Conservation (phyloP, 2,888 invertebrate genomes). For the Drosophila peninsularis region DNA sequence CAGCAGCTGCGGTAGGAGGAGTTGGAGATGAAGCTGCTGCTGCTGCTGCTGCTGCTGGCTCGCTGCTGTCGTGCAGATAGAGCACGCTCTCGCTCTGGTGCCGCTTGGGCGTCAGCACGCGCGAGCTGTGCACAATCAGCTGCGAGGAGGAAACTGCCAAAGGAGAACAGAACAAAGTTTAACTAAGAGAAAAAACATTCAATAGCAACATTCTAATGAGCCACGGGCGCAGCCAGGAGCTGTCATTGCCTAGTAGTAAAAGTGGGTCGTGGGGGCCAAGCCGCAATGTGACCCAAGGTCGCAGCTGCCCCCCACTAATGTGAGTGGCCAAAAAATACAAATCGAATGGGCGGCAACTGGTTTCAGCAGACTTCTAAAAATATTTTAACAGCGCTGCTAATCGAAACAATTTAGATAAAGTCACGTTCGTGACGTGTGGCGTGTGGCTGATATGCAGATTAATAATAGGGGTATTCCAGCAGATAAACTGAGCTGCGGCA, state of each 20-base stretch:
- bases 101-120: constrained; percentile 91
- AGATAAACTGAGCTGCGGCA: not conserved
- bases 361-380: constrained; percentile 50
- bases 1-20: constrained; percentile 21
- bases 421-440: constrained; percentile 40
- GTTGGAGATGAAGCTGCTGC: not conserved
- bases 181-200: not conserved
- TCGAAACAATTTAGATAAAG: constrained; percentile 47
- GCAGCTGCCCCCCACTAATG: constrained; percentile 25
- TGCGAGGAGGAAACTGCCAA: constrained; percentile 86
- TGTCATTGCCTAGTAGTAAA: constrained; percentile 47
- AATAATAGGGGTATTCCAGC: constrained; percentile 22
- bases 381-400: constrained; percentile 16
- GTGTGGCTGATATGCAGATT: constrained; percentile 38
- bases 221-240: constrained; percentile 57
- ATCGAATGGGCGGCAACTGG: constrained; percentile 45
- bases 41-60: constrained; percentile 47
- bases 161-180: not conserved
- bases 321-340: constrained; percentile 34
- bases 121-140: constrained; percentile 90
- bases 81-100: constrained; percentile 91
- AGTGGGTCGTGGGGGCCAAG: constrained; percentile 65
- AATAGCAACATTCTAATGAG: constrained; percentile 37
- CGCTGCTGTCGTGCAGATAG: constrained; percentile 87
- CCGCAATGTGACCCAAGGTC: constrained; percentile 60